Conservation (phyloP, 2,888 invertebrate species). For the Drosophila koepferae region DNA sequence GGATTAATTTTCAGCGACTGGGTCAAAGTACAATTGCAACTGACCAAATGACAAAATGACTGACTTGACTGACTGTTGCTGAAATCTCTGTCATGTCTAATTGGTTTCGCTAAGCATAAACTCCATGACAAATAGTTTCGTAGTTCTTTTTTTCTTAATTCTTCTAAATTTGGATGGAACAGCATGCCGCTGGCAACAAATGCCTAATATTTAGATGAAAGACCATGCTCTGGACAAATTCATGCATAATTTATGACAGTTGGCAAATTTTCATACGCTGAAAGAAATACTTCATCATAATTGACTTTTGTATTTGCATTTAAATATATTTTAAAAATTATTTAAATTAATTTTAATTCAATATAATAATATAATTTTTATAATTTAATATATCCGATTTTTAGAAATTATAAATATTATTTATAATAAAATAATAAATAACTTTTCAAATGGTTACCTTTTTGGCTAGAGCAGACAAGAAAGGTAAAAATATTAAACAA, state of each 20-base stretch:
- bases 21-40: slow-evolving; percentile 61
- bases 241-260: slow-evolving; percentile 64
- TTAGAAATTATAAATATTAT: too few relatives aligned
- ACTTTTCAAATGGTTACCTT: too few relatives aligned
- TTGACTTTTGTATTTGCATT: too few relatives aligned
- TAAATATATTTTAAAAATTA: too few relatives aligned
- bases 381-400: too few relatives aligned
- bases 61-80: not conserved
- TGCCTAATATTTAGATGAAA: slow-evolving; percentile 35
- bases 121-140: slow-evolving; percentile 8
- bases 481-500: too few relatives aligned
- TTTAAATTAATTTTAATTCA: too few relatives aligned
- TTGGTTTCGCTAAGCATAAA: slow-evolving; percentile 1
- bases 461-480: too few relatives aligned
- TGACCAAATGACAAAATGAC: not conserved
- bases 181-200: slow-evolving; percentile 42
- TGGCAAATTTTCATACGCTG: slow-evolving; percentile 28
- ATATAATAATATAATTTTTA: too few relatives aligned
- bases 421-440: too few relatives aligned
- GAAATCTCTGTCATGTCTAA: not conserved
- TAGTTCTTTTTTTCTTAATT: not conserved
- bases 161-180: not conserved
- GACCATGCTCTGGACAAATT: slow-evolving; percentile 19
- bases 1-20: slow-evolving; percentile 9
- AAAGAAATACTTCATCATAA: slow-evolving; percentile 9